These are phyloP conservation scores for Pheucticus melanocephalus DNA, from an alignment of 2,113 vertebrate genomes.

Conservation along the genomic window DNA sequence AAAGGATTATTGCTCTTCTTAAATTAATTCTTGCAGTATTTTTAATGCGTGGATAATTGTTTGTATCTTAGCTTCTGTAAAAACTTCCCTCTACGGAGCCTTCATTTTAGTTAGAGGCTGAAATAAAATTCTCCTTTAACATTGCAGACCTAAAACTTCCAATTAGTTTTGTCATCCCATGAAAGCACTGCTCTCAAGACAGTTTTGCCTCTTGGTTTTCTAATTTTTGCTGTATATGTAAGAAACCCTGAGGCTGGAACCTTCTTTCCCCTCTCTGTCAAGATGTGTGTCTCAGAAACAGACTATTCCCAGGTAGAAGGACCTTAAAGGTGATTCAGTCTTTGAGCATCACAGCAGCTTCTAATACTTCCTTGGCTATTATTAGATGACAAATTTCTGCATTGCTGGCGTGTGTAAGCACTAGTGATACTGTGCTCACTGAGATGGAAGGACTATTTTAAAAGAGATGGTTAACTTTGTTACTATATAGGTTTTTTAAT, in stretches of 20 bases:
- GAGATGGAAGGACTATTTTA: conserved; percentile 5
- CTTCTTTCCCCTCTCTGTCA: not conserved
- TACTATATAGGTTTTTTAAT: not conserved
- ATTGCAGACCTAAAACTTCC: not conserved
- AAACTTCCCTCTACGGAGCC: not conserved
- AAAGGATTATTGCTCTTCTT: conserved; percentile 32
- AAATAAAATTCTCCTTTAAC: conserved; percentile 2
- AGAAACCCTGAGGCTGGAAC: not conserved
- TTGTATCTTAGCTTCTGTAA: conserved; percentile 30
- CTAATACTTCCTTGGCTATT: not conserved
- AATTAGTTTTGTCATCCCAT: not conserved
- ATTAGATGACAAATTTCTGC: not conserved
- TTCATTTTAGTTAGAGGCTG: not conserved
- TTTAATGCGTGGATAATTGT: conserved; percentile 23
- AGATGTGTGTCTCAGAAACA: not conserved
- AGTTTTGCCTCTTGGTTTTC: not conserved
- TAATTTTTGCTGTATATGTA: conserved; percentile 22
- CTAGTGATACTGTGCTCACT: not conserved
- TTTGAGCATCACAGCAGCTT: not conserved
- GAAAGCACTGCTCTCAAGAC: not conserved
- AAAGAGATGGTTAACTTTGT: not conserved
- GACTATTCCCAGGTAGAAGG: not conserved
- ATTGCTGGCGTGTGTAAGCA: not conserved
- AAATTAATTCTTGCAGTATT: conserved; percentile 36
- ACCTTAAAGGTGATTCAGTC: conserved; percentile 28